Evolutionary conservation across 2,113 vertebrate species (phyloP), one percentile per base, ranked within the genome.

Genomic region (Oryzias melastigma): DNA sequence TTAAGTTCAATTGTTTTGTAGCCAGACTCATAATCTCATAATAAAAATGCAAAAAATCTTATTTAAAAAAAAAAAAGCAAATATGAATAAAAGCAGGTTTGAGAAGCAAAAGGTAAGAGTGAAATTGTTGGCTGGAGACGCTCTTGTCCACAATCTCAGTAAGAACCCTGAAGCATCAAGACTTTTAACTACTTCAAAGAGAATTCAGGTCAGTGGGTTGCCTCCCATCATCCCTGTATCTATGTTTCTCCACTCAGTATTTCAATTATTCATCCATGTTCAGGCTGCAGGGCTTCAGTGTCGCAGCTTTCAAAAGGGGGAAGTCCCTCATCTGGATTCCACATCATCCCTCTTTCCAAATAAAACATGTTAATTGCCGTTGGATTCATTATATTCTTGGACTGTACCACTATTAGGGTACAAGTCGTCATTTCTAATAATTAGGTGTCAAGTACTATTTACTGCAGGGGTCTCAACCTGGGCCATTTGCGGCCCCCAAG

Each of bases 151-250:
- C 22, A 5, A 47, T 44, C 35, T n/a, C n/a, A 15, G 56, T n/a
- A 18, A 55, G 43, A 60, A 46, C 55, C 35, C 22, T 14, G 40
- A 48, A 65, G 29, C 48, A 55, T 22, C 4, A 3, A 68, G n/a
- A 64, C 35, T 45, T 47, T 54, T 57, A 62, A 64, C 49, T 18
- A 46, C 52, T 62, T 61, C 51, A 62, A 54, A 64, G 49, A 58
- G 62, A 84, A 85, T 84, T 75, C 68, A 82, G 88, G 87, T 87
- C 79, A 90, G 73, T 90, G 78, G 77, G 81, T 24, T 87, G 70
- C 65, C 80, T 78, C 69, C 56, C 73, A 76, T 76, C 77, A 73
- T 77, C 66, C 64, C 51, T 35, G 35, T 35, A 35, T 71, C 67
- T 15, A 45, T 65, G 59, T 71, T 73, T 57, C 25, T 62, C 58